Evolutionary conservation across 2,888 invertebrate genomes (phyloP), one percentile per base, ranked within the genome.

Genomic region (Omphaloscelis lunosa): DNA sequence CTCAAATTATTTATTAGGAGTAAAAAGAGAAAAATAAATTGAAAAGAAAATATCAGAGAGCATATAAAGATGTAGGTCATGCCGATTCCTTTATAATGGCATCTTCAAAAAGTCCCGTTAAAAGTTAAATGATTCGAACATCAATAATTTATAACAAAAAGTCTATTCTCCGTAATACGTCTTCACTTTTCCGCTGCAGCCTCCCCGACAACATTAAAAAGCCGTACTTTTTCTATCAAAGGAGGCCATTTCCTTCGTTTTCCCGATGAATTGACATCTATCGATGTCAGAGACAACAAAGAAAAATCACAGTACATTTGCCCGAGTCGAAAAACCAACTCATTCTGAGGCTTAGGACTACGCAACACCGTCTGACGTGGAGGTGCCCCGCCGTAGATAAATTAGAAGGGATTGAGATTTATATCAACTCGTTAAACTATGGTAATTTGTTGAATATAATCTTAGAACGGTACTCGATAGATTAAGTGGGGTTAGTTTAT

Each of bases 241-340:
- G 84, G 91, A 86, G 90, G 86, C 90, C 92, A 90, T 92, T 93
- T 92, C 89, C 91, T 92, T 88, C 89, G 87, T 90, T 92, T 92
- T 92, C 90, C 89, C 90, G 89, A 91, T 93, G 91, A 93, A 94
- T 93, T 93, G 93, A 93, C 93, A 93, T 93, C 93, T 87, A 93
- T 93, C 91, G 92, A 92, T 89, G 91, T 93, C 93, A 89, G 79
- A 72, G 76, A 88, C 91, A 92, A 94, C 94, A 94, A 91, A 91
- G 91, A 89, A 86, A 91, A 91, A 91, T 91, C 90, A 90, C 89
- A 90, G 91, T 90, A 91, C 90, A 91, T 92, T 93, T 91, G 84
- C 79, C 74, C 75, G 79, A 88, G 83, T 77, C 83, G 86, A 87
- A 85, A 88, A 89, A 88, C 82, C 89, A 82, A 79, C 80, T 85